Evolutionary conservation across 2,888 invertebrate genomes (phyloP), one percentile per base, ranked within the genome.

Genomic region (Thecophora atra): DNA sequence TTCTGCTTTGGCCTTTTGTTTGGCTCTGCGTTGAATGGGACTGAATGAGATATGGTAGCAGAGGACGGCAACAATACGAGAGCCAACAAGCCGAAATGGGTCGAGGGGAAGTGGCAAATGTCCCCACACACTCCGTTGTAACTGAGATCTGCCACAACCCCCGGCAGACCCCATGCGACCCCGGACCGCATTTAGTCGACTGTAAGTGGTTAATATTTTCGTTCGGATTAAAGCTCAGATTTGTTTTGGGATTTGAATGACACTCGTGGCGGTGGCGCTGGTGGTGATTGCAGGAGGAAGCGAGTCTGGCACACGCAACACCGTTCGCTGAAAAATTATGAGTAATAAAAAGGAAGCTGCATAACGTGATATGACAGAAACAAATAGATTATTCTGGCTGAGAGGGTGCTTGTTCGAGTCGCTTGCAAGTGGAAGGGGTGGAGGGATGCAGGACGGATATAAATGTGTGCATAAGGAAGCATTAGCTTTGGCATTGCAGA

Each of bases 311-410:
- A 70, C 15, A 51, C 24, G 54, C 52, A 56, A 42, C 21, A 8
- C 62, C 47, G 70, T 72, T 73, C 73, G 73, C 56, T 76, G 73
- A 76, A 74, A 75, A 75, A 77, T 75, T 69, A 73, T 70, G 75
- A 74, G 77, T 76, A 77, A 76, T 76, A 76, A 76, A 75, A 76
- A 70, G 76, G 76, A 76, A 77, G 73, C 74, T 75, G 62, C 63
- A 63, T 51, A 21, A 63, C 51, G 62, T 19, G 70, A 70, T 21
- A 42, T 64, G 64, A 26, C 24, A 30, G 28, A 17, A 54, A 75
- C n/a, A 76, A 74, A 74, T 75, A 77, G 74, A 77, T 77, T 75
- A 75, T 74, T 74, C 70, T 72, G 54, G 54, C 47, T 52, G 17
- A 56, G 42, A 68, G 68, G 58, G 44, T 58, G 68, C 52, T 52